Evolutionary conservation across 1,140 invertebrate species (phyloP), one percentile per base, ranked within the genome.

Genomic region (Chlorops oryzae): DNA sequence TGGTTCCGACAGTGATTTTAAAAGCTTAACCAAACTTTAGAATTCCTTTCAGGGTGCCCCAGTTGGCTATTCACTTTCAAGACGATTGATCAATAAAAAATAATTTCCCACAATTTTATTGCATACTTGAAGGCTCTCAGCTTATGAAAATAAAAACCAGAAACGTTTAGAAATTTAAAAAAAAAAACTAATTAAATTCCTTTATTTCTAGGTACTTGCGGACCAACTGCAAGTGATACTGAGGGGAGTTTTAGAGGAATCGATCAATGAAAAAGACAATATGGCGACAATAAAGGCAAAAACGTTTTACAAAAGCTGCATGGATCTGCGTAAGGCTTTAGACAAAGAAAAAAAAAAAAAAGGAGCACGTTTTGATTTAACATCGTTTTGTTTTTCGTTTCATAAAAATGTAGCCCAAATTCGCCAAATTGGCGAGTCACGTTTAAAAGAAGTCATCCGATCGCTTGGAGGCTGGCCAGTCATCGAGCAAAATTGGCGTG

Each of bases 181-280:
- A n/a, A 2, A 24, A 13, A 23, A 7, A n/a, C 12, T 34, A 34
- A 1, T 20, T 25, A 39, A 37, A 44, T 35, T 24, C 37, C 23
- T 22, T 35, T 20, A 10, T 10, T 15, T 39, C 2, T 9, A 71
- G 68, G 86, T 90, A 12, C 77, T 94, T 47, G 84, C 88, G 2
- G 89, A 93, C 70, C 86, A 92, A 59, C 76, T 93, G 37, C 88
- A 93, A 74, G 76, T 92, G 28, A 87, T 88, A 32, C 72, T 95
- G 2, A 91, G 89, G 75, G 83, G 81, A 28, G 74, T 90, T 1
- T 69, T 90, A 10, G 85, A 89, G 67, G 84, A 88, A 58, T 77
- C 81, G 0, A 72, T 83, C 2, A 54, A 70, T 1, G 58, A 67
- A 0, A 55, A 76, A 2, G 87, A 90, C 62, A 86, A 81, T 62